A percentile compares a stretch with the other conserved stretches of the same genome.
Evolutionary conservation across 2,888 invertebrate species (phyloP).

Genomic region (Panzeria rudis): DNA sequence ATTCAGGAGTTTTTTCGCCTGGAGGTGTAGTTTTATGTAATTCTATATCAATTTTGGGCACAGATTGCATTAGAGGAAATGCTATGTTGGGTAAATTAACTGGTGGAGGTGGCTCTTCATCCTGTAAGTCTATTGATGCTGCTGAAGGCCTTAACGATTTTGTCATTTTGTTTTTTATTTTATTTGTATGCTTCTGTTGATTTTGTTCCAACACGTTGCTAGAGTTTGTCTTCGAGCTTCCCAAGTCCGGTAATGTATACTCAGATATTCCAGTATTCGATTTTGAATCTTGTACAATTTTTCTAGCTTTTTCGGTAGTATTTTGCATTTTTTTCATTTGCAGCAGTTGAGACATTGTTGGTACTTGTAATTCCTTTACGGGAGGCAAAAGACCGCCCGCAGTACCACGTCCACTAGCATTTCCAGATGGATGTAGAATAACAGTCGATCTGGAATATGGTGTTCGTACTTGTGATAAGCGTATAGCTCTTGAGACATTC

Average conservation of each 20-base stretch:
- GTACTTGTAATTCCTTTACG: slow-evolving; percentile 85
- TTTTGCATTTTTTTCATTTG: slow-evolving; percentile 87
- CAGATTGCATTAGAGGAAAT: slow-evolving; percentile 81
- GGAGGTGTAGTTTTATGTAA: slow-evolving; percentile 74
- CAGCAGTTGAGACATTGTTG: slow-evolving; percentile 87
- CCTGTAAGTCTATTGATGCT: slow-evolving; percentile 76
- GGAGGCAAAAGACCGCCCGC: slow-evolving; percentile 70
- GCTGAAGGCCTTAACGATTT: slow-evolving; percentile 73
- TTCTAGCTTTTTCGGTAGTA: slow-evolving; percentile 85
- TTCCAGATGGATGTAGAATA: slow-evolving; percentile 73
- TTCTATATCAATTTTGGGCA: slow-evolving; percentile 82
- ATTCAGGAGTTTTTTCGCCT: neutral
- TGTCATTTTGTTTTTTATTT: slow-evolving; percentile 70
- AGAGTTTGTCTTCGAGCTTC: slow-evolving; percentile 20
- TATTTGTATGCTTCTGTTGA: slow-evolving; percentile 71
- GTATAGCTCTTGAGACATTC: slow-evolving; percentile 75
- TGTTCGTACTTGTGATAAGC: slow-evolving; percentile 76
- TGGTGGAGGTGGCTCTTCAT: slow-evolving; percentile 83
- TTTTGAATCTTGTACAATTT: slow-evolving; percentile 83
- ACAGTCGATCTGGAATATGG: slow-evolving; percentile 78
- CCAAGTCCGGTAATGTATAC: slow-evolving; percentile 47
- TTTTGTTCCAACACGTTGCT: slow-evolving; percentile 41
- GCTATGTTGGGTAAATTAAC: slow-evolving; percentile 85
- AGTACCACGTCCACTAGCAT: slow-evolving; percentile 55
- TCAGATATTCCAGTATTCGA: slow-evolving; percentile 35